Conservation (phyloP, 2,797 vertebrate species). For the Geotrypetes seraphini region DNA sequence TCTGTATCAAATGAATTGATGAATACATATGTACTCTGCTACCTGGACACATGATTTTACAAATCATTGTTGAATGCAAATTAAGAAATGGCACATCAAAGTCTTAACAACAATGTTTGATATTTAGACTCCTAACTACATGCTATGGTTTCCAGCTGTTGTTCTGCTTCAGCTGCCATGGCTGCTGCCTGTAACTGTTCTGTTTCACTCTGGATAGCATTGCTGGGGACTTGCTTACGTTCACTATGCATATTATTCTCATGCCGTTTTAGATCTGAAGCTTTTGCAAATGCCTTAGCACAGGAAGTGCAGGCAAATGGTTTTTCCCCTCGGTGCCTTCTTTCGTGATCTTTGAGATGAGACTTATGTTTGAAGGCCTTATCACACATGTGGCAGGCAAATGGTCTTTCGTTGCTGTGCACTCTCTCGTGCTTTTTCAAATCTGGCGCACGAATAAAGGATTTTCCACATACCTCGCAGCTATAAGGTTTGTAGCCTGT, state of each 20-base stretch:
- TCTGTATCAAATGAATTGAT: too few species aligned
- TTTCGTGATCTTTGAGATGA: conserved; percentile 95
- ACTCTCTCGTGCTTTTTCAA: conserved; percentile 92
- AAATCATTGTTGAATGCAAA: too few species aligned
- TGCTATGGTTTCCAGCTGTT: conserved; percentile 82
- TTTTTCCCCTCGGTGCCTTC: conserved; percentile 89
- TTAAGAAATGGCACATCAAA: too few species aligned
- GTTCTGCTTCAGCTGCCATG: conserved; percentile 90
- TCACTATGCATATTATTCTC: conserved; percentile 97
- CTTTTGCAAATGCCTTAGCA: conserved; percentile 96
- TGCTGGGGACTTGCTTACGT: conserved; percentile 82
- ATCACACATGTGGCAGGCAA: conserved; percentile 93
- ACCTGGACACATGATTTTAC: too few species aligned
- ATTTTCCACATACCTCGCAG: conserved; percentile 92
- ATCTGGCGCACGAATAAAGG: conserved; percentile 92
- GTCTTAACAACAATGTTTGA: too few species aligned
- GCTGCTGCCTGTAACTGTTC: conserved; percentile 92
- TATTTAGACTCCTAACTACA: conserved; percentile 56
- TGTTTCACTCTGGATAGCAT: conserved; percentile 84
- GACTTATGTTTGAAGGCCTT: conserved; percentile 99
- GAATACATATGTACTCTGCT: too few species aligned
- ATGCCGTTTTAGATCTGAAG: conserved; percentile 93
- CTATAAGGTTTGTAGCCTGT: conserved; percentile 94
- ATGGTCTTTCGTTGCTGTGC: conserved; percentile 94
- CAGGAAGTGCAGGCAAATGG: conserved; percentile 95